These are phyloP conservation scores for Grallaria varia DNA, from an alignment of 2,113 vertebrate genomes.

Conservation along the genomic window DNA sequence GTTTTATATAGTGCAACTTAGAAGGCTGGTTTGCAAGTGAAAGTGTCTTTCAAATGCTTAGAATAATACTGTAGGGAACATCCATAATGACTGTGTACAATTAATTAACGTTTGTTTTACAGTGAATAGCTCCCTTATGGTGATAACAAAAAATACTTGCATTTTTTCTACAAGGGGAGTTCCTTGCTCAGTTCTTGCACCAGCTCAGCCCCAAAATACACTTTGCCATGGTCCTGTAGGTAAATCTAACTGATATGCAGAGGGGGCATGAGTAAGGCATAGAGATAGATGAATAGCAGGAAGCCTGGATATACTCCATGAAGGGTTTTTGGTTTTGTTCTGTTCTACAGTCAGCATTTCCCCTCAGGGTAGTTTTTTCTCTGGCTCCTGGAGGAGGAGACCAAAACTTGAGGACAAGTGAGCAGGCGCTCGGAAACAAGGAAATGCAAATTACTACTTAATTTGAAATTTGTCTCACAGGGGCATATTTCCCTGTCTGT, in stretches of 20 bases:
- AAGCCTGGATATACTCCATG: background rate
- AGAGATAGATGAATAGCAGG: background rate
- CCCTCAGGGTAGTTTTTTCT: background rate
- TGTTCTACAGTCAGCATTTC: background rate
- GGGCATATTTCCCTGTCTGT: background rate
- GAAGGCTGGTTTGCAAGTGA: background rate
- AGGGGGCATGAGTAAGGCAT: background rate
- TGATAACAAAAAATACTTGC: background rate
- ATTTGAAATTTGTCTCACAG: background rate
- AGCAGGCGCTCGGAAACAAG: background rate
- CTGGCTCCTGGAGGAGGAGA: background rate
- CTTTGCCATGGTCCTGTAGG: background rate
- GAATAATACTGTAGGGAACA: background rate
- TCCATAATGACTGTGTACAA: background rate
- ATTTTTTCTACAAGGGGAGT: background rate
- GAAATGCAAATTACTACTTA: background rate
- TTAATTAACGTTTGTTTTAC: background rate
- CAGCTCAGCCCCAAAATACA: background rate
- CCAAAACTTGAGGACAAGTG: background rate
- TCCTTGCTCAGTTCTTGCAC: accelerated
- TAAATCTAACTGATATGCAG: background rate
- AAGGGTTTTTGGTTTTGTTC: background rate
- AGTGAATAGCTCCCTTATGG: background rate
- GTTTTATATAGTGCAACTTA: background rate
- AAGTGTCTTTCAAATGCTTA: background rate